Evolutionary conservation across 2,113 vertebrate genomes (phyloP).

Genomic region (Tylochromis polylepis): DNA sequence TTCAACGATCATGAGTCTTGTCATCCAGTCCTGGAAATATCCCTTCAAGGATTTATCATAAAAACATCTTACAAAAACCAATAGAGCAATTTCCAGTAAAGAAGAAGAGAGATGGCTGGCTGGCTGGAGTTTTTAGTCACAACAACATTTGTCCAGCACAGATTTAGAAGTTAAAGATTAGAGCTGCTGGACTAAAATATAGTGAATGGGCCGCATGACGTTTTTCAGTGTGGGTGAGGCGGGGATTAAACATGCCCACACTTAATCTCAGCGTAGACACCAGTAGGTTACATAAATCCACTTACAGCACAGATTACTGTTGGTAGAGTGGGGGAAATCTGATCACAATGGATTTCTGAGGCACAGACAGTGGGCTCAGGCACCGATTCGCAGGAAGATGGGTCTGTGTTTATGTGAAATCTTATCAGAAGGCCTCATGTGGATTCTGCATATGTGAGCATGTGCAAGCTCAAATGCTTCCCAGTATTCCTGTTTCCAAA

Average conservation of each 20-base stretch:
- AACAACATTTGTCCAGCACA: background rate
- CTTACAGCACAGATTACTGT: slow-evolving; percentile 58
- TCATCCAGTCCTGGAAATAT: background rate
- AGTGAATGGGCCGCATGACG: slow-evolving; percentile 10
- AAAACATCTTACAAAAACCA: accelerated
- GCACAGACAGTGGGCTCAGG: background rate
- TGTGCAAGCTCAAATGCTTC: background rate
- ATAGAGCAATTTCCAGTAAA: background rate
- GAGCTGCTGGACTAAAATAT: background rate
- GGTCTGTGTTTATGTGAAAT: background rate
- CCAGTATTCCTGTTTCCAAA: background rate
- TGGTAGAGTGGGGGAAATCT: slow-evolving; percentile 4
- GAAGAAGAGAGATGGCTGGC: accelerated
- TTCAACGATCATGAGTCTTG: background rate
- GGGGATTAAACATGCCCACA: slow-evolving; percentile 42
- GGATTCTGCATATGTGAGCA: background rate
- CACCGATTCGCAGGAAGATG: slow-evolving; percentile 3
- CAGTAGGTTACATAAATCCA: slow-evolving; percentile 61
- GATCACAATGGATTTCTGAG: slow-evolving; percentile 47
- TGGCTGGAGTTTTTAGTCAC: background rate
- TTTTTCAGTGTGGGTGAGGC: background rate
- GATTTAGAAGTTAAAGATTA: background rate
- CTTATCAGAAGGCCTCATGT: background rate
- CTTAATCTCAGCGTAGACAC: slow-evolving; percentile 58
- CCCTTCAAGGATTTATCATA: background rate